These are phyloP conservation scores for Zosterops hypoxanthus DNA, from an alignment of 2,113 vertebrate genomes.

Conservation along the genomic window DNA sequence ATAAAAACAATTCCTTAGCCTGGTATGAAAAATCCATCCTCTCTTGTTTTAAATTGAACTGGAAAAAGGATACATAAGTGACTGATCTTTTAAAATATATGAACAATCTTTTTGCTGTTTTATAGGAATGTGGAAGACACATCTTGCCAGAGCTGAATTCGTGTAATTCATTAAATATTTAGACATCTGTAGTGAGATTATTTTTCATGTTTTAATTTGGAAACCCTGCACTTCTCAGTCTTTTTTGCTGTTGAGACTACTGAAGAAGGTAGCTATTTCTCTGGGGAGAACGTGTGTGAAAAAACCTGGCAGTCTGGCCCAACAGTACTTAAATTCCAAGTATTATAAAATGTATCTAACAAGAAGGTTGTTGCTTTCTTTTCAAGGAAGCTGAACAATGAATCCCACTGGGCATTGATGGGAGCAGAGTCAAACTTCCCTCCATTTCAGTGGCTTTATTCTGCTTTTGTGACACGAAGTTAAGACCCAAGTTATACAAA, in stretches of 20 bases:
- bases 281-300: background rate
- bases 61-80: background rate
- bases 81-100: background rate
- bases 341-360: background rate
- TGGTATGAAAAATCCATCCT: background rate
- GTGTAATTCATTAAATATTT: conserved; percentile 14
- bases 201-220: conserved; percentile 43
- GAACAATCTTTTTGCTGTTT: background rate
- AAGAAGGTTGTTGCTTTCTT: conserved; percentile 6
- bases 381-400: background rate
- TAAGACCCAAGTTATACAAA: background rate
- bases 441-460: background rate
- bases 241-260: conserved; percentile 1
- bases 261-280: background rate
- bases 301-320: background rate
- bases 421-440: background rate
- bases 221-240: background rate
- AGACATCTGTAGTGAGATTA: conserved; percentile 1
- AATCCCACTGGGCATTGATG: background rate
- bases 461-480: background rate
- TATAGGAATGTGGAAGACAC: background rate
- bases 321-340: background rate
- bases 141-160: background rate
- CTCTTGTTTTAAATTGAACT: background rate
- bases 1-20: background rate